Evolutionary conservation across 2,888 invertebrate species (phyloP).

Genomic region (Syrphus vitripennis): DNA sequence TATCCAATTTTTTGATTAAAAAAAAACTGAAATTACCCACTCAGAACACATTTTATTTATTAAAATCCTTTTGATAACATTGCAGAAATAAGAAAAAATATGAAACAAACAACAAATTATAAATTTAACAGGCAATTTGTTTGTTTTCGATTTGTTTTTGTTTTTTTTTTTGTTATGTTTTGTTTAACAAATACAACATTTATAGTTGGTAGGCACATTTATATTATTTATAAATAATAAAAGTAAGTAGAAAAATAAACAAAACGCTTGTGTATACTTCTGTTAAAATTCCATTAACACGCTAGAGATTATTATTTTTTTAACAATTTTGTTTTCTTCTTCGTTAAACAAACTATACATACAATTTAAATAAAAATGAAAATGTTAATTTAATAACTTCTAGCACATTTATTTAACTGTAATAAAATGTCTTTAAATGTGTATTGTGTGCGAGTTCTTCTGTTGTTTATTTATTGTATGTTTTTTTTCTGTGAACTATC

Average conservation of each 20-base stretch:
- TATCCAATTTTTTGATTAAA: no score
- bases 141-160: not conserved
- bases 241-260: slow-evolving; percentile 56
- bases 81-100: slow-evolving; percentile 38
- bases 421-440: slow-evolving; percentile 64
- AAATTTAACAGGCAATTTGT: slow-evolving; percentile 55
- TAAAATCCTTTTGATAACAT: slow-evolving; percentile 59
- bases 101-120: slow-evolving; percentile 14
- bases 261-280: slow-evolving; percentile 45
- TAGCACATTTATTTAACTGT: slow-evolving; percentile 62
- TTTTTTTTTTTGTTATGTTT: not conserved
- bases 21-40: slow-evolving; percentile 40
- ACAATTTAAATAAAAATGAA: slow-evolving; percentile 50
- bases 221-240: slow-evolving; percentile 45
- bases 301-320: slow-evolving; percentile 29
- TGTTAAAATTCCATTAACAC: slow-evolving; percentile 34
- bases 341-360: slow-evolving; percentile 51
- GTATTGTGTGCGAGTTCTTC: slow-evolving; percentile 59
- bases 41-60: slow-evolving; percentile 70
- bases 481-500: slow-evolving; percentile 18
- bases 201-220: slow-evolving; percentile 66
- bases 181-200: slow-evolving; percentile 51
- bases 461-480: slow-evolving; percentile 12
- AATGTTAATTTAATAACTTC: slow-evolving; percentile 48
- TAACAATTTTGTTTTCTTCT: not conserved